Conservation (phyloP, 2,797 vertebrate genomes). For the Bradypus variegatus region DNA sequence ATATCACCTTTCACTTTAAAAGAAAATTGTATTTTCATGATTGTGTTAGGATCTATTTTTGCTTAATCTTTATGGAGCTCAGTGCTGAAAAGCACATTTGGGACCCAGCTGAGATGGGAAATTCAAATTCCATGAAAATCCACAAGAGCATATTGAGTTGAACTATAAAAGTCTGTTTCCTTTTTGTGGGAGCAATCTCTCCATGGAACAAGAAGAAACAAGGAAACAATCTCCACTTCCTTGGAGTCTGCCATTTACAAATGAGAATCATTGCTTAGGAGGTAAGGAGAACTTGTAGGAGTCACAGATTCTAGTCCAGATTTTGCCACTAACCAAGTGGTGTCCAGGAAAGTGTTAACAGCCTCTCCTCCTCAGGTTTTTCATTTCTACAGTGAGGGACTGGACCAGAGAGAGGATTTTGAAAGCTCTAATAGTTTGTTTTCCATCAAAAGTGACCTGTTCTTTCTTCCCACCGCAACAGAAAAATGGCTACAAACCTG, state of each 20-base stretch:
- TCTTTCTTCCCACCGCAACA: not conserved
- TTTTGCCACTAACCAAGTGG: not conserved
- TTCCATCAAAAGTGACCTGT: not conserved
- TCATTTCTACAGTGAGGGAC: not conserved
- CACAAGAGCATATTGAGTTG: not conserved
- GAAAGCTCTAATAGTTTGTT: not conserved
- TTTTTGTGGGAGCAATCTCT: not conserved
- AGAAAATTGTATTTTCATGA: not conserved
- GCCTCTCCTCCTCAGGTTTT: not conserved
- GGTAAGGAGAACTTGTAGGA: not conserved
- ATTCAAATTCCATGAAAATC: slow-evolving; percentile 17
- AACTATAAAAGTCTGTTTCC: not conserved
- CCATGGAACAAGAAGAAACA: not conserved
- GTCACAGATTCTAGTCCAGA: not conserved
- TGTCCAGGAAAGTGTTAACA: not conserved
- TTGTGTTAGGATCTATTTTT: not conserved
- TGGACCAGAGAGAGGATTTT: not conserved
- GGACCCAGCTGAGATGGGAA: not conserved
- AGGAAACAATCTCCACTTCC: not conserved
- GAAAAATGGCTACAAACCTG: slow-evolving; percentile 8
- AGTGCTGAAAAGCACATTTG: not conserved
- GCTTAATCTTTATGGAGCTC: not conserved
- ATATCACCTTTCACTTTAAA: not conserved
- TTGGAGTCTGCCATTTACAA: not conserved
- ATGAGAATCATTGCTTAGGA: not conserved